Conservation (phyloP, 2,888 invertebrate genomes). For the Andrena praecox region DNA sequence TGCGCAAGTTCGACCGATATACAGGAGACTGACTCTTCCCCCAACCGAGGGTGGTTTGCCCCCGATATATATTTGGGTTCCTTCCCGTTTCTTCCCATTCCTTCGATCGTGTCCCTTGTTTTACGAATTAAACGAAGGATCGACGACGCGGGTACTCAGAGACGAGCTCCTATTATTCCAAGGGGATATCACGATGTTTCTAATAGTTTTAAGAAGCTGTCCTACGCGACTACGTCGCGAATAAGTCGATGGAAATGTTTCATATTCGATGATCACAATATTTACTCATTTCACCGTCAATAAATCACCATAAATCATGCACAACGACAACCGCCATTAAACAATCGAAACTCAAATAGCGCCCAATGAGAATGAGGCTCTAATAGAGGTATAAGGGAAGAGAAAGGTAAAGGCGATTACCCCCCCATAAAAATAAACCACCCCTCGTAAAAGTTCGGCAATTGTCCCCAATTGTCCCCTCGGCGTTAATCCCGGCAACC, state of each 20-base stretch:
- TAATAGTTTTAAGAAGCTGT: neutral
- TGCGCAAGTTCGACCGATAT: slow-evolving; percentile 63
- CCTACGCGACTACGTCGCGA: neutral
- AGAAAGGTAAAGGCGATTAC: neutral
- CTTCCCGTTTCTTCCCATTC: slow-evolving; percentile 47
- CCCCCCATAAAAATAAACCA: slow-evolving; percentile 2
- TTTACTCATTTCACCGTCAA: neutral
- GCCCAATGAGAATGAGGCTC: neutral
- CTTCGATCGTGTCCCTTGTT: slow-evolving; percentile 9
- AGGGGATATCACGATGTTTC: neutral
- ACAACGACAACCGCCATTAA: neutral
- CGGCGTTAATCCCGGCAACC: neutral
- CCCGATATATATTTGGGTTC: slow-evolving; percentile 44
- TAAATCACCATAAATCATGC: neutral
- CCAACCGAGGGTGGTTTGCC: slow-evolving; percentile 47
- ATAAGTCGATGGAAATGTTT: neutral
- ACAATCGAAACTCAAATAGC: neutral
- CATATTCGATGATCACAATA: neutral
- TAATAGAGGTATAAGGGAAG: neutral
- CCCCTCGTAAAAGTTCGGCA: slow-evolving; percentile 2
- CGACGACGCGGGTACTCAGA: neutral
- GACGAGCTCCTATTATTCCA: neutral
- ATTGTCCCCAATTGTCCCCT: neutral
- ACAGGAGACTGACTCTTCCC: slow-evolving; percentile 38
- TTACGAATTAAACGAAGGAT: neutral